Evolutionary conservation across 2,797 vertebrate genomes (phyloP).

Genomic region (Hemibagrus guttatus): DNA sequence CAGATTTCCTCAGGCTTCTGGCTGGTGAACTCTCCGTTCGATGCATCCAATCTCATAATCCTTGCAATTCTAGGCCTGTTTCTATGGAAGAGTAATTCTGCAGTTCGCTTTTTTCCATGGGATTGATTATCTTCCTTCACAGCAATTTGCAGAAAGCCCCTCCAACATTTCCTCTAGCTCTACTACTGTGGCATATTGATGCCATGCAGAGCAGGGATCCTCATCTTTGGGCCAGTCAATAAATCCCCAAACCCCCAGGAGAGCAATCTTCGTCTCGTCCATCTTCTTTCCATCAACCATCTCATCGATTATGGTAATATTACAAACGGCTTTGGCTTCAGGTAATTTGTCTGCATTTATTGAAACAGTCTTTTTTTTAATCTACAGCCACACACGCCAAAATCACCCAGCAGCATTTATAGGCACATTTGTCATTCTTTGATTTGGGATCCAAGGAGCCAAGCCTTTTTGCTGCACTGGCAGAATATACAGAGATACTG

Average conservation of each 20-base stretch:
- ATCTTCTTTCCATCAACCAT: constrained; percentile 39
- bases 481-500: constrained; percentile 30
- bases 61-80: neutral
- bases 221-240: constrained; percentile 37
- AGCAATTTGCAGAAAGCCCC: constrained; percentile 20
- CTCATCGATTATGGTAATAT: constrained; percentile 60
- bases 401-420: constrained; percentile 28
- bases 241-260: constrained; percentile 34
- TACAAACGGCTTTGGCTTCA: constrained; percentile 5
- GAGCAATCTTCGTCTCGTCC: constrained; percentile 32
- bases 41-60: neutral
- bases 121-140: constrained; percentile 42
- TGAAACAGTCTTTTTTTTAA: constrained; percentile 34
- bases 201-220: constrained; percentile 23
- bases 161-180: constrained; percentile 16
- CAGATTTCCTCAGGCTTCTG: neutral
- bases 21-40: neutral
- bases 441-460: neutral
- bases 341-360: constrained; percentile 51
- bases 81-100: constrained; percentile 8
- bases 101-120: neutral
- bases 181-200: constrained; percentile 55
- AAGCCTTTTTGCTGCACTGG: constrained; percentile 13
- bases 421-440: constrained; percentile 16
- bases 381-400: neutral